These are phyloP conservation scores for Drosophila neutralis DNA, from an alignment of 2,888 invertebrate genomes.

Conservation along the genomic window DNA sequence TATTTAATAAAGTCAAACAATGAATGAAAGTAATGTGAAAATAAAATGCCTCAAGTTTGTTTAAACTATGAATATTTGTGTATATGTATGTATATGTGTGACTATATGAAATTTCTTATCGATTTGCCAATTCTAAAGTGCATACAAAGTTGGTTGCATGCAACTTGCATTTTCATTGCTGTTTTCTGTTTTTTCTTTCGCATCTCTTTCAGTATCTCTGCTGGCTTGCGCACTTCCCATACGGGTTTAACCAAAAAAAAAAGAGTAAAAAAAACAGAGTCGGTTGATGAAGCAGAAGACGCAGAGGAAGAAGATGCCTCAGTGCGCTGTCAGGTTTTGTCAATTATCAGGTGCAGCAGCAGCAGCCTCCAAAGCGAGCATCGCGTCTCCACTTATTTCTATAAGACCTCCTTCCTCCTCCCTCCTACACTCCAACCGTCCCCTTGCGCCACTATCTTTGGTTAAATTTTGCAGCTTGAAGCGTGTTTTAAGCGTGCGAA, in stretches of 20 bases:
- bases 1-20: not conserved
- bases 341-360: slow-evolving; percentile 74
- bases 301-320: slow-evolving; percentile 23
- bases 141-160: slow-evolving; percentile 25
- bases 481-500: slow-evolving; percentile 65
- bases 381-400: not conserved
- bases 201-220: slow-evolving; percentile 33
- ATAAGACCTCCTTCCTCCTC: not conserved
- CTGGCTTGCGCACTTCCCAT: slow-evolving; percentile 64
- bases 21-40: not conserved
- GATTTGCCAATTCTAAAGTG: slow-evolving; percentile 16
- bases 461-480: slow-evolving; percentile 42
- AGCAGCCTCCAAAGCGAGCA: slow-evolving; percentile 18
- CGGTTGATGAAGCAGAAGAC: slow-evolving; percentile 1
- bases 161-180: slow-evolving; percentile 29
- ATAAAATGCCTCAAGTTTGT: not conserved
- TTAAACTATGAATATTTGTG: not conserved
- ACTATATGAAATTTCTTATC: not conserved
- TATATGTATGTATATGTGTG: not conserved
- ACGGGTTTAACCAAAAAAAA: slow-evolving; percentile 37
- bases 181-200: slow-evolving; percentile 28
- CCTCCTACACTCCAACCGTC: not conserved
- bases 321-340: slow-evolving; percentile 75
- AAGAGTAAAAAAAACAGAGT: slow-evolving; percentile 1
- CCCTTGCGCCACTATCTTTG: not conserved